Evolutionary conservation across 92 coral and sea anemone species (phyloP).

Genomic region (Porites evermanni): DNA sequence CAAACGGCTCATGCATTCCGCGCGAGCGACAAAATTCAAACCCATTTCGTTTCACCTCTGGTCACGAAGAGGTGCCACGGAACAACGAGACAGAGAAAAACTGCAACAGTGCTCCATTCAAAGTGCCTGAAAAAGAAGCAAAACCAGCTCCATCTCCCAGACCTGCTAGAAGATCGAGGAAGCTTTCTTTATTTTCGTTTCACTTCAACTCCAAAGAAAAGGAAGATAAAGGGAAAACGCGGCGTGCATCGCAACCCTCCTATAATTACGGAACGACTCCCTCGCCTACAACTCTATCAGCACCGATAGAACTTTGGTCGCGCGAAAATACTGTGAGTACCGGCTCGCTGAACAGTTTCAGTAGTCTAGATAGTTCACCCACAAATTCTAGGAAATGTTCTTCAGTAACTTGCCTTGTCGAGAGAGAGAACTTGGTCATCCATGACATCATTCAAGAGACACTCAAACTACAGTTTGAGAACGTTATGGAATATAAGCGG

Average conservation of each 20-base stretch:
- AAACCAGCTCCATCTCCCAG: slow-evolving; percentile 77
- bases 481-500: slow-evolving; percentile 78
- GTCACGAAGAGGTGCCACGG: slow-evolving; percentile 57
- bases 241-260: slow-evolving; percentile 46
- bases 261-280: slow-evolving; percentile 17
- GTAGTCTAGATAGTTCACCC: slow-evolving; percentile 71
- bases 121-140: slow-evolving; percentile 37
- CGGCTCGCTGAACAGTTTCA: slow-evolving; percentile 50
- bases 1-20: slow-evolving; percentile 20
- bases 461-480: slow-evolving; percentile 80
- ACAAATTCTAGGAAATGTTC: slow-evolving; percentile 67
- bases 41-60: slow-evolving; percentile 80
- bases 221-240: slow-evolving; percentile 71
- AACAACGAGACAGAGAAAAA: slow-evolving; percentile 43
- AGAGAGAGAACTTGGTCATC: slow-evolving; percentile 66
- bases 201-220: slow-evolving; percentile 78
- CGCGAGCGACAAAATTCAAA: slow-evolving; percentile 66
- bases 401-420: slow-evolving; percentile 30
- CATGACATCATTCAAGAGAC: slow-evolving; percentile 84
- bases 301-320: slow-evolving; percentile 15
- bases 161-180: slow-evolving; percentile 73
- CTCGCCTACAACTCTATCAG: slow-evolving; percentile 64
- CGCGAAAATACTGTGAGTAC: slow-evolving; percentile 42
- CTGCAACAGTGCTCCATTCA: slow-evolving; percentile 10
- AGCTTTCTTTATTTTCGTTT: slow-evolving; percentile 85